Conservation (phyloP, 2,797 vertebrate species). For the Arrhamphus sclerolepis region DNA sequence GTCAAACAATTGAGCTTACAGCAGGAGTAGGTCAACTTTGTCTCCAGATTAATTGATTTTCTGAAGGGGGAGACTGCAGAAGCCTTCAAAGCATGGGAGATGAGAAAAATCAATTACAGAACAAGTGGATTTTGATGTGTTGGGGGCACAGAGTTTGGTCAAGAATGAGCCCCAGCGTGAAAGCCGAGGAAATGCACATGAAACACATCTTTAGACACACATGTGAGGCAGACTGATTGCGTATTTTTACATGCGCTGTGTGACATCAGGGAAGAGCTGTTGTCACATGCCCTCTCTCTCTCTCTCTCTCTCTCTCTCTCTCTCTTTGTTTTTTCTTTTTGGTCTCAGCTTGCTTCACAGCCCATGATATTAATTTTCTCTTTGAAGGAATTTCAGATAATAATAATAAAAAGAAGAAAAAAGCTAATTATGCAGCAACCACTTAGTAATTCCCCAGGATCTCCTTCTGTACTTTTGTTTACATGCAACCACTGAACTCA, state of each 20-base stretch:
- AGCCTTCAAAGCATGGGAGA: slow-evolving; percentile 56
- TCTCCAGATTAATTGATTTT: slow-evolving; percentile 68
- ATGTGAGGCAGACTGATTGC: slow-evolving; percentile 1
- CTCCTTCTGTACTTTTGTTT: slow-evolving; percentile 49
- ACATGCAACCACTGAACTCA: slow-evolving; percentile 38
- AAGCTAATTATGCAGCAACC: slow-evolving; percentile 66
- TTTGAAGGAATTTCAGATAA: slow-evolving; percentile 56
- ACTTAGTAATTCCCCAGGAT: slow-evolving; percentile 57
- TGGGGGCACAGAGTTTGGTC: slow-evolving; percentile 9
- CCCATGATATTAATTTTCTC: slow-evolving; percentile 47
- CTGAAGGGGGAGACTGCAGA: slow-evolving; percentile 44
- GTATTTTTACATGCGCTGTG: slow-evolving; percentile 19
- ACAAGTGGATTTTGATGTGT: slow-evolving; percentile 64
- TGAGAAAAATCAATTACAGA: slow-evolving; percentile 72
- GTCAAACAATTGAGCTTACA: slow-evolving; percentile 53
- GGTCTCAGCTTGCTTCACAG: slow-evolving; percentile 30
- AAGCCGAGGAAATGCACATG: slow-evolving; percentile 3
- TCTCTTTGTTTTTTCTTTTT: slow-evolving; percentile 6
- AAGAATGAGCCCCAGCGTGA: background rate
- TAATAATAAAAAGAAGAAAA: slow-evolving; percentile 49
- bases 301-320: too few species aligned
- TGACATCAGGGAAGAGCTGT: slow-evolving; percentile 4
- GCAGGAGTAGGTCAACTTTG: slow-evolving; percentile 37
- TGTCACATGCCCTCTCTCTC: too few species aligned
- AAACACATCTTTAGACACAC: background rate